phyloP scores from a whole-genome alignment of 2,888 invertebrate species.

The Pecten maximus region DNA sequence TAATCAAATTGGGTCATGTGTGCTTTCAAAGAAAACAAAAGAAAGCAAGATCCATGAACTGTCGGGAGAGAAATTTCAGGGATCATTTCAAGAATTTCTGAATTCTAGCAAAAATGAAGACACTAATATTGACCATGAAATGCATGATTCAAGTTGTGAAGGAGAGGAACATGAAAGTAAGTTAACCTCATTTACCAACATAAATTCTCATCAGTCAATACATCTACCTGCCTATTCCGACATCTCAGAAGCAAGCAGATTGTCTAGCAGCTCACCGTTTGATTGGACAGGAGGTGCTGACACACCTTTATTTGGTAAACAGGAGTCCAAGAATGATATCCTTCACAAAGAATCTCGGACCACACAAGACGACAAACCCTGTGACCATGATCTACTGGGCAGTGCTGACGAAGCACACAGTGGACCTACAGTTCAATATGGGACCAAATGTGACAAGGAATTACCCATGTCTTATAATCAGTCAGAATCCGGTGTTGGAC shows the following conservation, averaged over 20 bases:
- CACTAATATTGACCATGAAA: background rate
- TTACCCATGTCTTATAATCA: background rate
- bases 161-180: background rate
- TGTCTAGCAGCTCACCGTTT: background rate
- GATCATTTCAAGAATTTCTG: background rate
- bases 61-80: background rate
- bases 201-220: background rate
- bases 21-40: background rate
- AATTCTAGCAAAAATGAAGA: background rate
- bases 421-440: background rate
- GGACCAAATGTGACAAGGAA: background rate
- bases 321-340: background rate
- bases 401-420: background rate
- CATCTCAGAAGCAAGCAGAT: background rate
- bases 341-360: background rate
- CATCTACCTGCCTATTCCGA: slow-evolving; percentile 22
- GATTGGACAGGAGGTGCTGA: slow-evolving; percentile 8
- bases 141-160: background rate
- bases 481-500: background rate
- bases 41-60: background rate
- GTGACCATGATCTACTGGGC: background rate
- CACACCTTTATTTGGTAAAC: background rate
- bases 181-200: background rate
- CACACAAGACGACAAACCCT: background rate
- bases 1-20: background rate